These are phyloP conservation scores for Physocephala rufipes DNA, from an alignment of 2,888 invertebrate genomes.

Conservation along the genomic window DNA sequence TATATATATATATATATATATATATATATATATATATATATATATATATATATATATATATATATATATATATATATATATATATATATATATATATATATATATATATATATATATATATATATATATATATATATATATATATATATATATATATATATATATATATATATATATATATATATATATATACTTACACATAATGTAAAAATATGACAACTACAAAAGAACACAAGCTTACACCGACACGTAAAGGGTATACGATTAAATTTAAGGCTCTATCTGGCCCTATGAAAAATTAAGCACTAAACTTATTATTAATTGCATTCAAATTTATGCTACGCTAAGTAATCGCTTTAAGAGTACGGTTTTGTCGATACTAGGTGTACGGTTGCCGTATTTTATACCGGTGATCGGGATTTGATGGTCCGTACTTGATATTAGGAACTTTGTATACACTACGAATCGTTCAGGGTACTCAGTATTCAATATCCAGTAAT, in stretches of 20 bases:
- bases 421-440: too few species aligned
- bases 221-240: conserved; percentile 24
- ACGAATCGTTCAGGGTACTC: too few species aligned
- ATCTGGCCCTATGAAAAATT: conserved; percentile 32
- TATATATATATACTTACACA: conserved; percentile 35
- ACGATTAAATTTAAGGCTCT: conserved; percentile 57
- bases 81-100: conserved; percentile 22
- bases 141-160: conserved; percentile 34
- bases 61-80: too few species aligned
- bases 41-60: too few species aligned
- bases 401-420: too few species aligned
- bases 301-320: conserved; percentile 37
- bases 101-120: conserved; percentile 39
- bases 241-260: conserved; percentile 53
- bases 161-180: not conserved
- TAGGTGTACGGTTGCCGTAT: too few species aligned
- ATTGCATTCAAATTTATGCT: conserved; percentile 17
- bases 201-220: conserved; percentile 42
- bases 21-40: too few species aligned
- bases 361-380: too few species aligned
- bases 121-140: conserved; percentile 38
- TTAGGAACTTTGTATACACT: too few species aligned
- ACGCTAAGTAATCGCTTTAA: conserved; percentile 22
- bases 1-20: too few species aligned
- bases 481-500: too few species aligned